Evolutionary conservation across 2,797 vertebrate genomes (phyloP).

Genomic region (Thaleichthys pacificus): DNA sequence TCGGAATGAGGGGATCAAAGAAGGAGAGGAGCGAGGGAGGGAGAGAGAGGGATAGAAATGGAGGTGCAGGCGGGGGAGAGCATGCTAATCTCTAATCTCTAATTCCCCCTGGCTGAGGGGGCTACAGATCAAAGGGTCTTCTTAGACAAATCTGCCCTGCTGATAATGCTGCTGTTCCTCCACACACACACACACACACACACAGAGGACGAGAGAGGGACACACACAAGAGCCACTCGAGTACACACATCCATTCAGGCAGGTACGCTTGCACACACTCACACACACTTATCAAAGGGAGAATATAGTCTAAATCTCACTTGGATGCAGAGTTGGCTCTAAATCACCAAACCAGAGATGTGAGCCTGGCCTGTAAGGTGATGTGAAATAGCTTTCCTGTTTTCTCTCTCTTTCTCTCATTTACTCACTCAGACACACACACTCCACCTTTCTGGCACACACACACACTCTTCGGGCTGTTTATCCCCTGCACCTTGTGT

Average conservation of each 20-base stretch:
- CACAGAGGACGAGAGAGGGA: conserved; percentile 5
- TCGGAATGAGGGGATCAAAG: conserved; percentile 50
- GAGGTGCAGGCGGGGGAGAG: conserved; percentile 16
- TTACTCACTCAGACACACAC: conserved; percentile 46
- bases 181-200: neutral
- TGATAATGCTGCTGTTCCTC: conserved; percentile 50
- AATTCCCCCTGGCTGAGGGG: conserved; percentile 53
- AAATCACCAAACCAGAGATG: too few relatives aligned
- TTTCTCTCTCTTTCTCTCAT: neutral
- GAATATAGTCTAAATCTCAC: too few relatives aligned
- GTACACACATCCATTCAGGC: conserved; percentile 6
- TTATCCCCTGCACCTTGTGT: conserved; percentile 65
- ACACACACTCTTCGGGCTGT: conserved; percentile 49
- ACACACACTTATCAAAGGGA: neutral
- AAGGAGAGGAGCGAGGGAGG: conserved; percentile 10
- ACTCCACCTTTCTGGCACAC: conserved; percentile 47
- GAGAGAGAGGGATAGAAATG: neutral
- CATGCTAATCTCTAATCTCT: conserved; percentile 49
- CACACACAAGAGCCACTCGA: neutral
- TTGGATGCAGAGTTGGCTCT: too few relatives aligned
- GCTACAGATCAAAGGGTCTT: conserved; percentile 63
- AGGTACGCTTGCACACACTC: neutral
- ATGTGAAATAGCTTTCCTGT: too few relatives aligned
- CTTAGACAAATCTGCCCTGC: conserved; percentile 56
- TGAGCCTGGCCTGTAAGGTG: too few relatives aligned